A percentile compares a stretch with the other conserved stretches of the same genome.
These are phyloP conservation scores for Dilophus febrilis DNA, from an alignment of 2,888 invertebrate genomes.

Conservation along the genomic window DNA sequence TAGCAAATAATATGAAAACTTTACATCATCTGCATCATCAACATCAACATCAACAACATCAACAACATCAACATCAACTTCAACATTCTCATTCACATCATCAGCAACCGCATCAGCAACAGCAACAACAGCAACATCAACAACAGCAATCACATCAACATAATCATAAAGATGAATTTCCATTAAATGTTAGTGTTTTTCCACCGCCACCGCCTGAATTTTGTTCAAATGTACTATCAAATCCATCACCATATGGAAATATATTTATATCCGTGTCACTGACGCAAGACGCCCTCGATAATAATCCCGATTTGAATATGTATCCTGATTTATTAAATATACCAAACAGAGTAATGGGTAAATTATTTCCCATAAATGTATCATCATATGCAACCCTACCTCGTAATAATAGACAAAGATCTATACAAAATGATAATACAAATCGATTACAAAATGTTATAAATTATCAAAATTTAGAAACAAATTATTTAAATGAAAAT, in stretches of 20 bases:
- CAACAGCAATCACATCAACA: constrained; percentile 14
- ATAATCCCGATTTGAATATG: constrained; percentile 43
- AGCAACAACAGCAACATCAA: no score
- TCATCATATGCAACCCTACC: constrained; percentile 33
- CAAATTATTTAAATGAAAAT: constrained; percentile 13
- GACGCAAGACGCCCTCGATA: constrained; percentile 47
- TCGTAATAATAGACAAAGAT: constrained; percentile 22
- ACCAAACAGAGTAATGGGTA: constrained; percentile 35
- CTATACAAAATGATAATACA: constrained; percentile 7
- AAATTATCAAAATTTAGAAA: constrained; percentile 28
- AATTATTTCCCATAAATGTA: constrained; percentile 22
- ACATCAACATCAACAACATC: constrained; percentile 10
- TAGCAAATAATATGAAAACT: no score
- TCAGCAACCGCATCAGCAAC: constrained; percentile 14
- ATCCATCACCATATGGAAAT: constrained; percentile 41
- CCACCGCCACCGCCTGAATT: constrained; percentile 43
- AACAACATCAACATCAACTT: constrained; percentile 15
- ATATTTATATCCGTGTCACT: constrained; percentile 72
- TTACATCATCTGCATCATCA: no score
- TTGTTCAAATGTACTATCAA: constrained; percentile 30
- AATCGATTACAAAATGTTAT: constrained; percentile 28
- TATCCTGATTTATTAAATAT: constrained; percentile 69
- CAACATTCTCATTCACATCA: constrained; percentile 17
- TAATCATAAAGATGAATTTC: constrained; percentile 29
- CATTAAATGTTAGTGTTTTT: constrained; percentile 32